Conservation (phyloP, 2,797 vertebrate species). For the Hozukius guyotensis region DNA sequence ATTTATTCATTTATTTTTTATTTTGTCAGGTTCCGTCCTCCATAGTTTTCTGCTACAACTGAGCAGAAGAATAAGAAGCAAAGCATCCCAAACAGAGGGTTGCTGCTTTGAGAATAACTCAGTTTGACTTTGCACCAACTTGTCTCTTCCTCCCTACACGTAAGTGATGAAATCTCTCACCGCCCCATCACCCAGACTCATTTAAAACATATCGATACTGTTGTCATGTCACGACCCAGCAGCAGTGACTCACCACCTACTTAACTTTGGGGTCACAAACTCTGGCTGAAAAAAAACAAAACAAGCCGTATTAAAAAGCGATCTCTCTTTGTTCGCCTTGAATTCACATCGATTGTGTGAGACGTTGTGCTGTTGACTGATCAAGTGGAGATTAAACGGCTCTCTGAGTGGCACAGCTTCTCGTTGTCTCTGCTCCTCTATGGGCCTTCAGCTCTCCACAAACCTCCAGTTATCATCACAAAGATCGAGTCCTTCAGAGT, state of each 20-base stretch:
- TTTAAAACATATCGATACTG: slow-evolving; percentile 13
- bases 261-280: slow-evolving; percentile 4
- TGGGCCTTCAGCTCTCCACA: neutral
- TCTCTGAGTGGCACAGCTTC: neutral
- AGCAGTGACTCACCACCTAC: neutral
- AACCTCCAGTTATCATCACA: slow-evolving; percentile 21
- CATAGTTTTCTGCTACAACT: too few relatives aligned
- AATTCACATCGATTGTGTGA: neutral
- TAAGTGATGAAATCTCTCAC: slow-evolving; percentile 9
- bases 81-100: neutral
- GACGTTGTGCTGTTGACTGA: slow-evolving; percentile 28
- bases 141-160: neutral
- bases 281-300: slow-evolving; percentile 31
- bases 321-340: slow-evolving; percentile 8
- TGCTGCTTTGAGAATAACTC: slow-evolving; percentile 8
- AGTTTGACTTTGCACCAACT: neutral
- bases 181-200: slow-evolving; percentile 14
- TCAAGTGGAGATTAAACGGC: slow-evolving; percentile 21
- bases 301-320: slow-evolving; percentile 5
- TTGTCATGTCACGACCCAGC: slow-evolving; percentile 31
- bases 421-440: neutral
- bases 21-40: too few relatives aligned
- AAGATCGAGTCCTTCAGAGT: neutral
- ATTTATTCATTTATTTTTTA: too few relatives aligned
- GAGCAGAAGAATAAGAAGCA: neutral